These are phyloP conservation scores for Euura lappo DNA, from an alignment of 1,140 invertebrate species.

Conservation along the genomic window DNA sequence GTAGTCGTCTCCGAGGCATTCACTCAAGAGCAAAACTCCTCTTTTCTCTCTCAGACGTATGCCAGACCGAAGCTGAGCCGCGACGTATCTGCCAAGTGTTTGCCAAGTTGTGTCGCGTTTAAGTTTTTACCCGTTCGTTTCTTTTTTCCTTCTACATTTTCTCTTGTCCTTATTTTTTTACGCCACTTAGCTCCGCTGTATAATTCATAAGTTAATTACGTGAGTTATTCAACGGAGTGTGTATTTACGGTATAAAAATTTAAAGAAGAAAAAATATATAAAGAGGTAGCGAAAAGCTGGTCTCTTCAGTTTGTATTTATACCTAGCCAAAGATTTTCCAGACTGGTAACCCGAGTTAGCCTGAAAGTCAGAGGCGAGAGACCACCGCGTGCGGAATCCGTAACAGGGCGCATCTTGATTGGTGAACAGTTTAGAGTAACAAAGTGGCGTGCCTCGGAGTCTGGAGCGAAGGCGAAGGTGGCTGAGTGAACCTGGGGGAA, in stretches of 20 bases:
- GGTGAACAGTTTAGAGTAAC: background rate
- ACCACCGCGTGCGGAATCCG: too few relatives aligned
- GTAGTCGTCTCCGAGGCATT: background rate
- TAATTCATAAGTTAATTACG: conserved; percentile 2
- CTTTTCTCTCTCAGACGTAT: background rate
- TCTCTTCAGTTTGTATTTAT: too few relatives aligned
- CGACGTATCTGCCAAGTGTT: background rate
- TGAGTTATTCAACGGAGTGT: conserved; percentile 4
- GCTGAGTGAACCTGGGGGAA: conserved; percentile 32
- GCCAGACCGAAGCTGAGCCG: background rate
- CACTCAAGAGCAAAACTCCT: background rate
- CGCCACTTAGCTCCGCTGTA: background rate
- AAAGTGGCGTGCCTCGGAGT: conserved; percentile 16
- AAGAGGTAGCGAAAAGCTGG: too few relatives aligned
- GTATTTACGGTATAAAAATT: too few relatives aligned
- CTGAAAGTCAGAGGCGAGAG: too few relatives aligned
- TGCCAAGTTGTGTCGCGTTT: background rate
- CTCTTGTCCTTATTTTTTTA: background rate
- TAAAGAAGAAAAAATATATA: too few relatives aligned
- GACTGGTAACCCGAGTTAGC: too few relatives aligned
- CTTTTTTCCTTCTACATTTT: background rate
- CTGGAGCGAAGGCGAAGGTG: conserved; percentile 24
- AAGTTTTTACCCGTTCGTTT: background rate
- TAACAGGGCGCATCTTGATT: background rate
- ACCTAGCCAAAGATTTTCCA: too few relatives aligned